Evolutionary conservation across 2,797 vertebrate species (phyloP).

Genomic region (Gila robusta): DNA sequence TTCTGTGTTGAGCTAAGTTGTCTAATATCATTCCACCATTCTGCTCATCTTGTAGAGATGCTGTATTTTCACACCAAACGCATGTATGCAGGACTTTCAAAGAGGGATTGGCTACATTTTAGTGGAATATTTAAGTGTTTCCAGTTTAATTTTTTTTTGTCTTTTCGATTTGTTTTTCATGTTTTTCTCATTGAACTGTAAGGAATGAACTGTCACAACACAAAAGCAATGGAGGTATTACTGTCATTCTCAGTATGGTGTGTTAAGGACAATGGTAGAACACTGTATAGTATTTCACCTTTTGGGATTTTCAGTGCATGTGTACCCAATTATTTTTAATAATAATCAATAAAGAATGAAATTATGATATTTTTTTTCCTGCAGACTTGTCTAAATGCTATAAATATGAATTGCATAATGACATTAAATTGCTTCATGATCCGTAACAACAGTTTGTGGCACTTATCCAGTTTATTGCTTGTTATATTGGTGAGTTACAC

Average conservation of each 20-base stretch:
- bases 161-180: background rate
- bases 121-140: conserved; percentile 4
- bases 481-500: conserved; percentile 19
- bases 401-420: background rate
- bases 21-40: background rate
- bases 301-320: conserved; percentile 86
- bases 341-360: conserved; percentile 84
- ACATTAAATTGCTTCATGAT: background rate
- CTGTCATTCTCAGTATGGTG: background rate
- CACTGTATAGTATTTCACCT: conserved; percentile 80
- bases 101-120: background rate
- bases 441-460: background rate
- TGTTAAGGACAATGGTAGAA: conserved; percentile 53
- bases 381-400: background rate
- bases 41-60: background rate
- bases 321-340: conserved; percentile 77
- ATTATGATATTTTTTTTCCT: conserved; percentile 63
- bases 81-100: background rate
- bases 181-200: conserved; percentile 16
- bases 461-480: background rate
- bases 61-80: background rate
- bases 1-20: conserved; percentile 7
- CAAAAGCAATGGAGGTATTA: conserved; percentile 26
- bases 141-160: background rate
- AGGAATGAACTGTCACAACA: conserved; percentile 17